Base-by-base conservation (phyloP, 2,797 vertebrate genomes). In the Aeoliscus strigatus region DNA sequence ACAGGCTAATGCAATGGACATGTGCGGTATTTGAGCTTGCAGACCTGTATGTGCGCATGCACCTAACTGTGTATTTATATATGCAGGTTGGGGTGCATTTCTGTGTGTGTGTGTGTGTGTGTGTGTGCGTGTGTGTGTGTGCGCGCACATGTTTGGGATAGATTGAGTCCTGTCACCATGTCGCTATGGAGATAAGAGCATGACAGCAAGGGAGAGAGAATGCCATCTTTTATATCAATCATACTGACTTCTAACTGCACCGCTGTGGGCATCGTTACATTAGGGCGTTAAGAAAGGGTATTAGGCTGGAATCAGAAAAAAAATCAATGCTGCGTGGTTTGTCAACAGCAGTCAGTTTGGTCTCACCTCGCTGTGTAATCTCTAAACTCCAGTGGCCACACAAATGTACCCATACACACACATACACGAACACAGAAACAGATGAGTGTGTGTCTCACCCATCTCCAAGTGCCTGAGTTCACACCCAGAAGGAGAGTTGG, bases 201-300 rank as follows among this genome's bases (percentile, higher is more conserved):
- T 79, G 78, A 75, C 81, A 83, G 78, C 40, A 27, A 33, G 66
- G 60, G 61, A 66, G 68, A 70, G 70, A 63, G 72, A 61, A 51
- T 79, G 79, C 81, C 82, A 81, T 73, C 74, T 66, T 82, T 84
- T 75, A 80, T 80, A 82, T 86, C 82, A 82, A 80, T 83, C 84
- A 81, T 63, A 51, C 60, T 77, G 80, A 79, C 73, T 79, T 79
- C 74, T 66, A 61, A 66, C 60, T 23, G 42, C 2, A 12, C 6
- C 27, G 34, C 44, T 25, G 33, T 39, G 55, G 29, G 44, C 27
- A 51, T 40, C 33, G 38, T 56, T 53, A 40, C 31, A 39, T 72
- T 75, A 60, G 47, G 42, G 49, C 56, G 60, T 72, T 59, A 60
- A 71, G 62, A 67, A 54, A 53, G 52, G 68, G 70, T 72, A 69